Evolutionary conservation across 1,140 invertebrate species (phyloP), one percentile per base, ranked within the genome.

Genomic region (Drosophila mauritiana): DNA sequence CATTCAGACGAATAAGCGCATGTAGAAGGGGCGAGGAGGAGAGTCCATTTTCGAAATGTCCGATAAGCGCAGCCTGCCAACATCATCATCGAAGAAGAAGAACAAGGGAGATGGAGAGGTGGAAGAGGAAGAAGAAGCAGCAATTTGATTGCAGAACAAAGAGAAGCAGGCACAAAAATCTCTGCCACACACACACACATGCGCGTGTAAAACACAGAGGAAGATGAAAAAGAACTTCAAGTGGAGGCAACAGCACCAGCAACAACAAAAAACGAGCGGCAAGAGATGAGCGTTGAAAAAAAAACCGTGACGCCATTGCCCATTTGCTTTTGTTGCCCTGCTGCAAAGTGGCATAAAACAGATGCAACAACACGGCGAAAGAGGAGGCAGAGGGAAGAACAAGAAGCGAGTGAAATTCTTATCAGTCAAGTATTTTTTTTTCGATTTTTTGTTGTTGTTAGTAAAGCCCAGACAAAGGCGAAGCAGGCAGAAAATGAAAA

Each of bases 331-430:
- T 67, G 54, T 43, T 73, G 48, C 59, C 59, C 59, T 61, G 70
- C 64, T 63, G 65, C 49, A 65, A 77, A 78, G 77, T 80, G 77
- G 52, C 79, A 77, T 59, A 80, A 67, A 81, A 63, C 79, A 82
- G 73, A 82, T 77, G 79, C 79, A 80, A 55, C 70, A 80, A 73
- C 61, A 61, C 51, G 17, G 31, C 49, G 31, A 51, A 48, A 37
- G 45, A 55, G 40, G 43, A 43, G 42, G 15, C 15, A 20, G 1
- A 45, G 63, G 25, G 12, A 56, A 49, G 39, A 40, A 34, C n/a
- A 13, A 31, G 36, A 17, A 37, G 49, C 64, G 20, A 48, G 46
- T 54, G 55, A 59, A 80, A 73, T 78, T 82, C 80, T 82, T 82
- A 82, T 82, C 80, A 82, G 74, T 75, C 59, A 83, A 81, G 61